These are phyloP conservation scores for Myocastor coypus DNA, from an alignment of 2,113 vertebrate genomes.

Conservation along the genomic window DNA sequence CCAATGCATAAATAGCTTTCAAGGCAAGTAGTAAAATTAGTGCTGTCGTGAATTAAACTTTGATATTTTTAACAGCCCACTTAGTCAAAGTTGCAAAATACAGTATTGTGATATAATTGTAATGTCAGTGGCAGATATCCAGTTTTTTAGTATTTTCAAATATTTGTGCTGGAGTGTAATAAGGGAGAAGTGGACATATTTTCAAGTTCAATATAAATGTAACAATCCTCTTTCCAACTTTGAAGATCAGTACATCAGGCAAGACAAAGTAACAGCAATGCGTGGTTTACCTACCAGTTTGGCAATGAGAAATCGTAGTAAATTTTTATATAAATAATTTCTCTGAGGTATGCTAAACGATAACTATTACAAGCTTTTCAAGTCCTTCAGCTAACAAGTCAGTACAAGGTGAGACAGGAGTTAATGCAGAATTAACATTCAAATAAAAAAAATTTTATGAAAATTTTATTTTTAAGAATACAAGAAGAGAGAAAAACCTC, in stretches of 20 bases:
- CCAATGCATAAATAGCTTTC: slow-evolving; percentile 5
- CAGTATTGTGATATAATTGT: not conserved
- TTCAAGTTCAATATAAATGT: not conserved
- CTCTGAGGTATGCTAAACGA: not conserved
- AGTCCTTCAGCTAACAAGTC: not conserved
- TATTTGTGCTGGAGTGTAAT: slow-evolving; percentile 11
- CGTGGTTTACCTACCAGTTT: slow-evolving; percentile 12
- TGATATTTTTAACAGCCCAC: not conserved
- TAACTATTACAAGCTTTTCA: not conserved
- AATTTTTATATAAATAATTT: slow-evolving; percentile 26
- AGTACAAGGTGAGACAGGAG: not conserved
- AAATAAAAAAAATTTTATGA: not conserved
- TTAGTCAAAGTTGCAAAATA: not conserved
- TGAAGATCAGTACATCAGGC: slow-evolving; percentile 41
- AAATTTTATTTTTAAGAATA: not conserved
- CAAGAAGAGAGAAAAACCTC: not conserved
- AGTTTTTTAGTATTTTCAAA: not conserved
- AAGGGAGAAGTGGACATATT: slow-evolving; percentile 12
- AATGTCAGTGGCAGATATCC: not conserved
- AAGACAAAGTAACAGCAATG: slow-evolving; percentile 46
- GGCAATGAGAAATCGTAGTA: not conserved
- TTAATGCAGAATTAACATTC: slow-evolving; percentile 7
- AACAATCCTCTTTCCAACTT: slow-evolving; percentile 16
- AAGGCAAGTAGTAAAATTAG: not conserved
- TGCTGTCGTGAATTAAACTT: not conserved